A percentile compares a stretch with the other conserved stretches of the same genome.
These are phyloP conservation scores for Dryoscopus gambensis DNA, from an alignment of 2,113 vertebrate species.

Conservation along the genomic window DNA sequence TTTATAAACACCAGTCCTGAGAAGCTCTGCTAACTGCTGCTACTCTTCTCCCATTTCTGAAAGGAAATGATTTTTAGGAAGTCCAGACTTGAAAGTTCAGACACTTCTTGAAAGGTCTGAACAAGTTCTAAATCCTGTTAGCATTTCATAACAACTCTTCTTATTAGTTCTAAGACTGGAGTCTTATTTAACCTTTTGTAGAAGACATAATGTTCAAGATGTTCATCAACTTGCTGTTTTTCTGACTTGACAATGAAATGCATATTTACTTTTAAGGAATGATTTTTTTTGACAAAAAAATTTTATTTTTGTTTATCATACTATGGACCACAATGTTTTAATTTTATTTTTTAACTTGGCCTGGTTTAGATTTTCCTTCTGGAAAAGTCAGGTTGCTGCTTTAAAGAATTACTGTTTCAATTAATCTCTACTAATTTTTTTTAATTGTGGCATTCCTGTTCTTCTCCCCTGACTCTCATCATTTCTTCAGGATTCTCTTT, in stretches of 20 bases:
- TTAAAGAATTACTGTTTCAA: conserved; percentile 3
- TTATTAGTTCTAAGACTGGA: not conserved
- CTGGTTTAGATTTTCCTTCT: conserved; percentile 1
- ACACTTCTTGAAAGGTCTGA: not conserved
- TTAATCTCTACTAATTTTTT: not conserved
- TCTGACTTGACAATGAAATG: not conserved
- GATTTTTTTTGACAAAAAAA: accelerated
- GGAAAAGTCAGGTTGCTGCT: not conserved
- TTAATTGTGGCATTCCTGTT: not conserved
- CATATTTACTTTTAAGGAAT: not conserved
- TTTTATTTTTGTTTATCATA: not conserved
- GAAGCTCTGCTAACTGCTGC: not conserved
- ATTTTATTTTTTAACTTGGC: not conserved
- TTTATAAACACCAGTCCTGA: not conserved
- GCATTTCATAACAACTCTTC: not conserved
- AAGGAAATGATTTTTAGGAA: not conserved
- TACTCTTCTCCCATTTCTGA: not conserved
- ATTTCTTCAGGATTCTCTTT: conserved; percentile 33
- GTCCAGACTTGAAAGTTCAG: not conserved
- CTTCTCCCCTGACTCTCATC: not conserved
- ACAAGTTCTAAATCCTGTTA: not conserved
- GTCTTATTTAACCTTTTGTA: not conserved
- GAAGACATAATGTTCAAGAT: not conserved
- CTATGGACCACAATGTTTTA: not conserved
- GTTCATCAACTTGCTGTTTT: not conserved